Conservation (phyloP, 2,113 vertebrate species). For the Dicerorhinus sumatrensis region DNA sequence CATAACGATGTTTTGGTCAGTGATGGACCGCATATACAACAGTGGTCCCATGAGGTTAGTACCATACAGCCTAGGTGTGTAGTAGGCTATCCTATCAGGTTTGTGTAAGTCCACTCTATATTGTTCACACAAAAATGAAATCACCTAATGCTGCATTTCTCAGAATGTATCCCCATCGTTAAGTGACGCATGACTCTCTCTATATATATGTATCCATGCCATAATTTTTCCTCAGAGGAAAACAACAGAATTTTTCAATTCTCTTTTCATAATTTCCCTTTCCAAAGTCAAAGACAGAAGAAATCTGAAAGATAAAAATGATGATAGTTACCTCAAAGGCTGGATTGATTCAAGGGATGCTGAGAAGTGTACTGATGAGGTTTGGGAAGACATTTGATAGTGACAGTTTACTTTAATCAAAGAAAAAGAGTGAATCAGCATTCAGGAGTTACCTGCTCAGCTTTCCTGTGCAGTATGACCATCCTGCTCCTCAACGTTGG, state of each 20-base stretch:
- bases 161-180: too few species aligned
- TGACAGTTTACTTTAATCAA: background rate
- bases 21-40: too few species aligned
- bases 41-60: too few species aligned
- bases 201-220: rapidly evolving
- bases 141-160: too few species aligned
- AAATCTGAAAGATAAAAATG: background rate
- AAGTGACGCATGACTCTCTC: too few species aligned
- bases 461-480: background rate
- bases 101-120: too few species aligned
- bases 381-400: background rate
- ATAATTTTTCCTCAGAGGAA: background rate
- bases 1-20: too few species aligned
- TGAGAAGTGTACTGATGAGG: background rate
- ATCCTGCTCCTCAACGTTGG: rapidly evolving
- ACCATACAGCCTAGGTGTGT: too few species aligned
- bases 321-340: background rate
- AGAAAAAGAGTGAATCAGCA: background rate
- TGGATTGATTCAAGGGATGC: background rate
- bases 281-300: background rate
- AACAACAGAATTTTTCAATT: background rate
- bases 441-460: background rate
- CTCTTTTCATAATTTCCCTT: background rate
- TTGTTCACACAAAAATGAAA: too few species aligned
- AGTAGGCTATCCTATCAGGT: too few species aligned